Conservation (phyloP, 2,888 invertebrate genomes). For the Thymelicus lineola region DNA sequence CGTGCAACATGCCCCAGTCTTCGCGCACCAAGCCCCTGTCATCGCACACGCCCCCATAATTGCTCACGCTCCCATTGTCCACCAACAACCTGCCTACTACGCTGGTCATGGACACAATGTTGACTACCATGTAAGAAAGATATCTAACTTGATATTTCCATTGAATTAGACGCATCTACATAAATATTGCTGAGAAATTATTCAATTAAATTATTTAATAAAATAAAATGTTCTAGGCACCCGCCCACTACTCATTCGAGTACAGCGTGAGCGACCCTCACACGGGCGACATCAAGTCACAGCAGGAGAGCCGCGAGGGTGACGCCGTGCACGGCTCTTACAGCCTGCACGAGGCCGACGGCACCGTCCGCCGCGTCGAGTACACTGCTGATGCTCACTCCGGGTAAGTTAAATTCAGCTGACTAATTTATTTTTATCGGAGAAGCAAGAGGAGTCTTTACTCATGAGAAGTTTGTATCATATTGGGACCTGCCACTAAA, state of each 20-base stretch:
- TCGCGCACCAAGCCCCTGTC: constrained; percentile 52
- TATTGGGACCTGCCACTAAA: too few relatives aligned
- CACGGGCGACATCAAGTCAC: constrained; percentile 82
- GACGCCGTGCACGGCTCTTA: constrained; percentile 88
- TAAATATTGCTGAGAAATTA: too few relatives aligned
- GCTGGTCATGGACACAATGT: constrained; percentile 15
- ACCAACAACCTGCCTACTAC: constrained; percentile 66
- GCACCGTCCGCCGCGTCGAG: constrained; percentile 85
- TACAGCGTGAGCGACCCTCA: constrained; percentile 75
- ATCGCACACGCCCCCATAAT: constrained; percentile 3
- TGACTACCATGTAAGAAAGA: constrained; percentile 19
- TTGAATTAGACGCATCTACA: too few relatives aligned
- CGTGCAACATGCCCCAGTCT: constrained; percentile 61
- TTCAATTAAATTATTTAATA: too few relatives aligned
- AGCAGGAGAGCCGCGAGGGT: constrained; percentile 86
- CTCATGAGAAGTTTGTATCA: too few relatives aligned
- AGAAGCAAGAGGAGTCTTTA: too few relatives aligned
- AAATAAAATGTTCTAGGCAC: constrained; percentile 46
- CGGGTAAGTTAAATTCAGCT: constrained; percentile 62
- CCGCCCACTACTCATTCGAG: constrained; percentile 75
- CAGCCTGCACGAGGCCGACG: constrained; percentile 85
- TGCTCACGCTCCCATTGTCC: constrained; percentile 40
- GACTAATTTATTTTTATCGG: constrained; percentile 14
- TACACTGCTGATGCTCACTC: constrained; percentile 85
- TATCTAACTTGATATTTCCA: background rate